Conservation (phyloP, 2,888 invertebrate species). For the Cephus spinipes region DNA sequence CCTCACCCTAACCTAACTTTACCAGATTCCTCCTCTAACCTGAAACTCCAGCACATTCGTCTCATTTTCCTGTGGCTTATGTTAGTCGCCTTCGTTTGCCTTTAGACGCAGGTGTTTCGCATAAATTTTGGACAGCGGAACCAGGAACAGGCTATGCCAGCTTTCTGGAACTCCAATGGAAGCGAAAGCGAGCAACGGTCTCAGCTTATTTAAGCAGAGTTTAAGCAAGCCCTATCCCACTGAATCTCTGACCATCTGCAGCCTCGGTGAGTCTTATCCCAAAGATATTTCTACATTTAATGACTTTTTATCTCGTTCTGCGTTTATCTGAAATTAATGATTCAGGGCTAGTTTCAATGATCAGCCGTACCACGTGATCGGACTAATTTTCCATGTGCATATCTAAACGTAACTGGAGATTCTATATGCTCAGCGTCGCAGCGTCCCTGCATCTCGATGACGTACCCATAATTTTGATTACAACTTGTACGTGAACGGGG, state of each 20-base stretch:
- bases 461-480: slow-evolving; percentile 45
- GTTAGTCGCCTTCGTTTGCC: not conserved
- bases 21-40: not conserved
- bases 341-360: not conserved
- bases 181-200: not conserved
- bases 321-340: not conserved
- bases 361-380: not conserved
- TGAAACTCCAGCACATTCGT: not conserved
- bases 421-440: not conserved
- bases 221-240: slow-evolving; percentile 34
- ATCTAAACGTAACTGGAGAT: not conserved
- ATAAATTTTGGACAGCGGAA: slow-evolving; percentile 28
- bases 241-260: not conserved
- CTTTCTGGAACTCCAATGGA: not conserved
- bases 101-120: slow-evolving; percentile 42
- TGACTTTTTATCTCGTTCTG: not conserved
- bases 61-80: not conserved
- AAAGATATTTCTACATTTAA: not conserved
- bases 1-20: not conserved
- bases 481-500: slow-evolving; percentile 40
- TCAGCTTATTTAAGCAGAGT: slow-evolving; percentile 50
- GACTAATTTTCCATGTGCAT: not conserved
- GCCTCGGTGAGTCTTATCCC: not conserved
- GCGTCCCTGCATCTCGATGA: slow-evolving; percentile 41
- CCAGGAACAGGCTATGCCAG: not conserved